Evolutionary conservation across 2,113 vertebrate species (phyloP).

Genomic region (Atherinomorus stipes): DNA sequence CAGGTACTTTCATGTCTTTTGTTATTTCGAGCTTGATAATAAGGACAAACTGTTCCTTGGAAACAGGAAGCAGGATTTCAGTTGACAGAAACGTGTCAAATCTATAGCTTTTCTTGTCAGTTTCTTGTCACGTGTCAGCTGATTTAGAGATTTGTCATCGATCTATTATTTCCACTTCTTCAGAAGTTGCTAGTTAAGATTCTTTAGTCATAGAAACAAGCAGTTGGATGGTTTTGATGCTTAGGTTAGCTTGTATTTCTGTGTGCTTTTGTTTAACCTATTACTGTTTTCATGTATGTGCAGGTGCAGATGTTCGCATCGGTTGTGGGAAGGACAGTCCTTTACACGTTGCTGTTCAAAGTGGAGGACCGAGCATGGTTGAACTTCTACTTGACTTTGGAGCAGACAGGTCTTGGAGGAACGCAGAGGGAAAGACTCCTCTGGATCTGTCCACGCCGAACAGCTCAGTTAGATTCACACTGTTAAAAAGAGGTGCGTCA

Average conservation of each 20-base stretch:
- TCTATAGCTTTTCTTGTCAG: not conserved
- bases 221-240: not conserved
- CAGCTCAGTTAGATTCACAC: slow-evolving; percentile 78
- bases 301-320: slow-evolving; percentile 86
- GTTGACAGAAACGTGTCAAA: not conserved
- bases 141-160: slow-evolving; percentile 2
- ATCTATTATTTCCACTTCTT: not conserved
- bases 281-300: too few relatives aligned
- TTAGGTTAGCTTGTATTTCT: not conserved
- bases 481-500: slow-evolving; percentile 74
- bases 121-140: not conserved
- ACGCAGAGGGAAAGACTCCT: slow-evolving; percentile 86
- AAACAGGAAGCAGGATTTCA: not conserved
- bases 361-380: slow-evolving; percentile 78
- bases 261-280: too few relatives aligned
- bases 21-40: too few relatives aligned
- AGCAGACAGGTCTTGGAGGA: slow-evolving; percentile 84
- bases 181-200: not conserved
- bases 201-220: not conserved
- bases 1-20: too few relatives aligned
- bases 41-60: not conserved
- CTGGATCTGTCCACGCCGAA: slow-evolving; percentile 84
- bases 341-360: slow-evolving; percentile 86
- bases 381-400: slow-evolving; percentile 89
- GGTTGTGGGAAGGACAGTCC: slow-evolving; percentile 87